These are phyloP conservation scores for Chaunax sp. DNA, from an alignment of 2,797 vertebrate species.

Conservation along the genomic window DNA sequence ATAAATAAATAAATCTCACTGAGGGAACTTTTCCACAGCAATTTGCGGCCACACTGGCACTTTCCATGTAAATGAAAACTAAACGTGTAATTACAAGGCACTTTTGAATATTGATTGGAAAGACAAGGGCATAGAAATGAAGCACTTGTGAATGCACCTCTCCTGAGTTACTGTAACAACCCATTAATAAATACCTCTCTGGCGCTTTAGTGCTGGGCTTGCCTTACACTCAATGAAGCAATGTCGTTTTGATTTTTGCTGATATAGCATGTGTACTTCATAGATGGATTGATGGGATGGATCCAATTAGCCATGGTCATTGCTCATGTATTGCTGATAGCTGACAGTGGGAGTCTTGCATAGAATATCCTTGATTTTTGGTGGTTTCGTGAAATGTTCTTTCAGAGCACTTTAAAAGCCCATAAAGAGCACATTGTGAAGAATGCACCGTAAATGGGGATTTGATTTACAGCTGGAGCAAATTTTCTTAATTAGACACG, in stretches of 20 bases:
- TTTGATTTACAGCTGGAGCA: constrained; percentile 70
- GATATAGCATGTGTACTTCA: constrained; percentile 73
- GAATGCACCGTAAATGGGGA: constrained; percentile 56
- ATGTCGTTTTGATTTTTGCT: constrained; percentile 72
- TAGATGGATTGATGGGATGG: constrained; percentile 70
- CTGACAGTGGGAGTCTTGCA: constrained; percentile 65
- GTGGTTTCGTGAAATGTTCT: constrained; percentile 58
- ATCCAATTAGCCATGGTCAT: constrained; percentile 76
- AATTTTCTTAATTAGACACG: constrained; percentile 68
- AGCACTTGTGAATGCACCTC: constrained; percentile 60
- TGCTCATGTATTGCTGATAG: constrained; percentile 66
- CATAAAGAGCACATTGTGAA: constrained; percentile 69
- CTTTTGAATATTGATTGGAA: constrained; percentile 76
- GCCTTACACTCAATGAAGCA: constrained; percentile 61
- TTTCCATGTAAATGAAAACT: constrained; percentile 70
- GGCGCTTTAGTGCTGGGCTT: constrained; percentile 63
- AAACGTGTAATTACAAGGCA: constrained; percentile 66
- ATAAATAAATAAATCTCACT: not conserved
- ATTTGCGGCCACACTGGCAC: constrained; percentile 52
- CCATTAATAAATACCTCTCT: constrained; percentile 77
- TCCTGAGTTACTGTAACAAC: constrained; percentile 58
- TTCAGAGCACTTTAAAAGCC: constrained; percentile 62
- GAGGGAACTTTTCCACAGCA: constrained; percentile 40
- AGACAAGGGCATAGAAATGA: constrained; percentile 66
- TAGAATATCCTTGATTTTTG: constrained; percentile 67